Evolutionary conservation across 1,140 invertebrate species (phyloP).

Genomic region (Trissolcus basalis): DNA sequence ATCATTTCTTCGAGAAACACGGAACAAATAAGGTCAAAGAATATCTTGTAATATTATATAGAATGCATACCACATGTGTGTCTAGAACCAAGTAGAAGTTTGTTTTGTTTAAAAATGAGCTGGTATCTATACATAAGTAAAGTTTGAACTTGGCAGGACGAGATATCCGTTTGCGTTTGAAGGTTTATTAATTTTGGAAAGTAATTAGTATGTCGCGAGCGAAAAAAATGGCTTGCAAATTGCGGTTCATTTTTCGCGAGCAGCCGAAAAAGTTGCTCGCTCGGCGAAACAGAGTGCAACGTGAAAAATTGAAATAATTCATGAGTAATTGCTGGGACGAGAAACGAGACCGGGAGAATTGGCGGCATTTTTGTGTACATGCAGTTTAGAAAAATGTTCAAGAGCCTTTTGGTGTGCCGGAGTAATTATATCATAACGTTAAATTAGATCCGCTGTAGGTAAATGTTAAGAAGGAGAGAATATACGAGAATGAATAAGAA

Average conservation of each 20-base stretch:
- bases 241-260: slow-evolving; percentile 7
- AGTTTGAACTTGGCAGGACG: slow-evolving; percentile 2
- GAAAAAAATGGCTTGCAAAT: not conserved
- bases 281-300: not conserved
- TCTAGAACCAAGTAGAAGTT: no score
- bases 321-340: not conserved
- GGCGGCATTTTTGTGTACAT: slow-evolving; percentile 6
- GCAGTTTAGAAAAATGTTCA: not conserved
- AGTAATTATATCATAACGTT: slow-evolving; percentile 53
- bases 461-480: slow-evolving; percentile 45
- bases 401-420: not conserved
- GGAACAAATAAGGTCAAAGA: slow-evolving; percentile 16
- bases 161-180: slow-evolving; percentile 2
- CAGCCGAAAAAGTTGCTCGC: not conserved
- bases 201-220: slow-evolving; percentile 7
- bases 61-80: no score
- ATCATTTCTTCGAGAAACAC: slow-evolving; percentile 10
- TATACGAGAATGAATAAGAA: slow-evolving; percentile 36
- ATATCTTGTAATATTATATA: slow-evolving; percentile 3
- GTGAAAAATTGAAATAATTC: slow-evolving; percentile 10
- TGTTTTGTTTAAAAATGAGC: no score
- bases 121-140: no score
- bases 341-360: not conserved
- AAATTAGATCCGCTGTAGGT: slow-evolving; percentile 52
- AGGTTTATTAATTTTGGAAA: slow-evolving; percentile 34